Evolutionary conservation across 2,888 invertebrate species (phyloP).

Genomic region (Pherbina coryleti): DNA sequence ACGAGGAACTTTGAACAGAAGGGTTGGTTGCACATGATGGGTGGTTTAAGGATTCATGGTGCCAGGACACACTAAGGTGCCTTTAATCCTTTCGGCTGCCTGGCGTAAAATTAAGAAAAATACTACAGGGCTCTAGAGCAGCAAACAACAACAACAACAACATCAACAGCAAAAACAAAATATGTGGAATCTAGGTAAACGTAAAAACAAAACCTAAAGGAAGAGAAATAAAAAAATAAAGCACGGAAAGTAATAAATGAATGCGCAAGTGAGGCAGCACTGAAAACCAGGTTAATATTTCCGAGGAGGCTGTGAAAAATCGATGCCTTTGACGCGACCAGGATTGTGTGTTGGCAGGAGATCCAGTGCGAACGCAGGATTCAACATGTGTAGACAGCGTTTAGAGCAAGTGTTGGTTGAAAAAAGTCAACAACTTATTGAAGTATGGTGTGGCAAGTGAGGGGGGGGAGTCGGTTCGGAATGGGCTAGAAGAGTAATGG

Average conservation of each 20-base stretch:
- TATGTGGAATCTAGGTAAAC: too few species aligned
- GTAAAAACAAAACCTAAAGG: not conserved
- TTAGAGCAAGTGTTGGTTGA: too few species aligned
- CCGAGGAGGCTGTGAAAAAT: slow-evolving; percentile 7
- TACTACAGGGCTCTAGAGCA: not conserved
- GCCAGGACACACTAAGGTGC: not conserved
- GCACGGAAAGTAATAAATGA: slow-evolving; percentile 28
- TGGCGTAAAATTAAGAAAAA: slow-evolving; percentile 27
- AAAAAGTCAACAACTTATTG: too few species aligned
- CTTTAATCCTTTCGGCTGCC: slow-evolving; percentile 24
- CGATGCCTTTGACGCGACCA: not conserved
- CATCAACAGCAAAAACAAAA: too few species aligned
- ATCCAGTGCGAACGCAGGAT: too few species aligned
- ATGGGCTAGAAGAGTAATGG: too few species aligned
- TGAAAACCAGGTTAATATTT: slow-evolving; percentile 24
- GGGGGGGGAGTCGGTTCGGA: too few species aligned
- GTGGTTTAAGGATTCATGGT: not conserved
- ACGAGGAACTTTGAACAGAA: not conserved
- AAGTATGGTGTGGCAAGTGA: too few species aligned
- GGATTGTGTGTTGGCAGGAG: too few species aligned
- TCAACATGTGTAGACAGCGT: too few species aligned
- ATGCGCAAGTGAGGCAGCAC: slow-evolving; percentile 15
- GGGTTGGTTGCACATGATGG: too few species aligned
- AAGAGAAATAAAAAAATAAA: not conserved
- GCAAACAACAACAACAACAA: not conserved